phyloP scores from a whole-genome alignment of 2,888 invertebrate genomes.

The Mesorhabditis spiculigera region DNA sequence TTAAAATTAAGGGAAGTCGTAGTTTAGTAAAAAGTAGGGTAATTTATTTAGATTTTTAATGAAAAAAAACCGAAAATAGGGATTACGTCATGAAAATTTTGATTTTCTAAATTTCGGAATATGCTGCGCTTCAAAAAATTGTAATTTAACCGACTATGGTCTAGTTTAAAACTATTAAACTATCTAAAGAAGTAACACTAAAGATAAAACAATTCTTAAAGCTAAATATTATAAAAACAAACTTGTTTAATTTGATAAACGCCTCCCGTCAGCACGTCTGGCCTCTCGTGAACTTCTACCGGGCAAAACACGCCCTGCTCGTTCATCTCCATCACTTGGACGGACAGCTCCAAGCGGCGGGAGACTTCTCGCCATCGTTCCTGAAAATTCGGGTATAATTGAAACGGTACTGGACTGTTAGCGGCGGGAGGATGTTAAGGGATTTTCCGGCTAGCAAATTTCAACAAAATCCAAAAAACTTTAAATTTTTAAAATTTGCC shows the following conservation, averaged over 20 bases:
- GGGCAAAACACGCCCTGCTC: slow-evolving; percentile 95
- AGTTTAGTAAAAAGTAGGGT: no score
- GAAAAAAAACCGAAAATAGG: no score
- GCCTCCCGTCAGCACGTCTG: slow-evolving; percentile 75
- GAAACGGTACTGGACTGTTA: no score
- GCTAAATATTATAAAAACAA: background rate
- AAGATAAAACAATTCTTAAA: no score
- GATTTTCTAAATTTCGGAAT: background rate
- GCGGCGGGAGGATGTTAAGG: no score
- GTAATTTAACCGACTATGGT: background rate
- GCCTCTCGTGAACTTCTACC: slow-evolving; percentile 74
- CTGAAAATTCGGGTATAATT: slow-evolving; percentile 13
- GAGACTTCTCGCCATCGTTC: slow-evolving; percentile 88
- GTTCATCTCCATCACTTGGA: slow-evolving; percentile 90
- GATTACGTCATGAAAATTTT: background rate
- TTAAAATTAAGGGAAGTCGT: no score
- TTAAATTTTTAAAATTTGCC: background rate
- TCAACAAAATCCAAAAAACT: background rate
- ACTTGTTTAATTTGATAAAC: slow-evolving; percentile 84
- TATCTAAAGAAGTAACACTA: no score
- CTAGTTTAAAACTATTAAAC: no score
- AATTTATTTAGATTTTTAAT: no score
- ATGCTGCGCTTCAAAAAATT: background rate
- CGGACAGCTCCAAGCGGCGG: slow-evolving; percentile 89
- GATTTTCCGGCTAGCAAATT: background rate